Evolutionary conservation across 1,140 invertebrate species (phyloP).

Genomic region (Harpegnathos saltator): DNA sequence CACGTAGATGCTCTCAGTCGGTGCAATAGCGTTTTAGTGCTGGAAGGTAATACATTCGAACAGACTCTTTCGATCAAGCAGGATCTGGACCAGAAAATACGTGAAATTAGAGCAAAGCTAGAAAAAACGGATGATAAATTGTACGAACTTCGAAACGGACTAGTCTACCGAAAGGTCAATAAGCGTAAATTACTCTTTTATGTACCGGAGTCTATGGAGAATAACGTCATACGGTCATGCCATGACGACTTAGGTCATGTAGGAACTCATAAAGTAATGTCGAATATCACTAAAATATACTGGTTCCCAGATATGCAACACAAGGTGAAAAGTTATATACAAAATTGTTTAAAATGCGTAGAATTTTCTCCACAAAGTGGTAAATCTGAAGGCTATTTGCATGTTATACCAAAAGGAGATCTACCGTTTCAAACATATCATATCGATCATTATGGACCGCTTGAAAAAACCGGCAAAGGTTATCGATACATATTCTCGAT

Average conservation of each 20-base stretch:
- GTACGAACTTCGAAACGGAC: conserved; percentile 13
- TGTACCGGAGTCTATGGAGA: conserved; percentile 9
- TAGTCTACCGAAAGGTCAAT: conserved; percentile 5
- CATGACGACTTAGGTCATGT: conserved; percentile 8
- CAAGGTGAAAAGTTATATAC: conserved; percentile 2
- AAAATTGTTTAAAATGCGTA: conserved; percentile 32
- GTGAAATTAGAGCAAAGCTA: background rate
- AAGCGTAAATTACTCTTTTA: conserved; percentile 21
- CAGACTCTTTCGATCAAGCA: background rate
- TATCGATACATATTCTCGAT: too few relatives aligned
- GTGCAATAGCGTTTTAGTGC: conserved; percentile 1
- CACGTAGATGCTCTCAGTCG: conserved; percentile 79
- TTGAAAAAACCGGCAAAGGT: too few relatives aligned
- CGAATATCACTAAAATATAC: background rate
- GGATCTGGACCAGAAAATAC: background rate
- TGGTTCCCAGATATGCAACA: conserved; percentile 17
- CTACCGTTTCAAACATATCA: background rate
- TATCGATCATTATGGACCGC: conserved; percentile 20
- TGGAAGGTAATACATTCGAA: background rate
- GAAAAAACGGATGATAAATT: conserved; percentile 11
- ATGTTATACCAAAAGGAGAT: background rate
- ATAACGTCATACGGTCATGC: conserved; percentile 12
- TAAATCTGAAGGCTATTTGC: background rate
- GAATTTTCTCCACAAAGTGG: background rate
- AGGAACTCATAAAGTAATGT: background rate